Base-by-base conservation (phyloP, 2,113 vertebrate species). In the Camelus bactrianus region DNA sequence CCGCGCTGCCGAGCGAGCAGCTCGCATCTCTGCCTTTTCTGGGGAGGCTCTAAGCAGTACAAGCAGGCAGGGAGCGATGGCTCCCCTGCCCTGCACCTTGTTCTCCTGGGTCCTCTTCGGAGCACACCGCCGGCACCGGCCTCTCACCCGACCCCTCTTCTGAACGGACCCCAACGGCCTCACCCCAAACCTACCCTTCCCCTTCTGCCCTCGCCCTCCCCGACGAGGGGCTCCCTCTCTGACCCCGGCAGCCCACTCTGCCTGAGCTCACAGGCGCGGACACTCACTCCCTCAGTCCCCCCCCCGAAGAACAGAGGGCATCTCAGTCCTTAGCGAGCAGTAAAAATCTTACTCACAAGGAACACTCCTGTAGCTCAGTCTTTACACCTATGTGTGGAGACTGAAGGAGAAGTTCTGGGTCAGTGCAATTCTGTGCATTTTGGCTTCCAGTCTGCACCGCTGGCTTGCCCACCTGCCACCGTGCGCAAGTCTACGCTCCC, bases 401-500 rank as follows among this genome's bases (percentile, higher is more conserved):
- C 10, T 4, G 62, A 19, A 17, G 42, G 4, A 52, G 16, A 56
- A 6, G 46, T 9, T 30, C 60, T 24, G 46, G 52, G 28, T 8
- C 9, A 32, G 26, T 42, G 38, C 38, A 79, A 24, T 48, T 8
- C 7, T 1, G 13, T 70, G 19, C 2, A 16, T 22, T 26, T 6
- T 16, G 13, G 32, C 32, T 6, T 32, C 38, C 32, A 30, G 30
- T 6, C 13, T 0, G 2, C 0, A 1, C 24, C 3, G 77, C 7
- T 20, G 4, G 19, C 56, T 24, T 2, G 3, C 35, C 35, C 58
- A 12, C 46, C 14, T 4, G 0, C 5, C 0, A 10, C 14, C 52
- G 52, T 2, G 52, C 1, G 32, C 35, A 70, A 35, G 35, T 22
- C 35, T 16, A 9, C 8, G 20, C 26, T 8, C 16, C 24, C 73